These are phyloP conservation scores for Cinclus mexicanus DNA, from an alignment of 2,113 vertebrate species.

Conservation along the genomic window DNA sequence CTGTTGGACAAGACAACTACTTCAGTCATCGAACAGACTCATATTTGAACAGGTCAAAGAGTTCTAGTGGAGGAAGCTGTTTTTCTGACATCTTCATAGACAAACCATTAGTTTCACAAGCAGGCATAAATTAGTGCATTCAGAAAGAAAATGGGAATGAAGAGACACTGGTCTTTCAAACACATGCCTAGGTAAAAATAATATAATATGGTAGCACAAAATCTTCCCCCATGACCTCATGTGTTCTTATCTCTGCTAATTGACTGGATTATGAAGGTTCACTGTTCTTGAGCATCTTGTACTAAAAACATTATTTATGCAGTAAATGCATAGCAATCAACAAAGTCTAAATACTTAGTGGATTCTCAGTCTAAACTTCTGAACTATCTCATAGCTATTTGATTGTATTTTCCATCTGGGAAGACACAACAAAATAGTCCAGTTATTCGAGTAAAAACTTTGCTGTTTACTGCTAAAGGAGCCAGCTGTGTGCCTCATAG, in stretches of 20 bases:
- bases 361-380: background rate
- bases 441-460: background rate
- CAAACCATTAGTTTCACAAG: background rate
- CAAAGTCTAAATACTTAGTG: background rate
- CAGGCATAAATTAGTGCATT: background rate
- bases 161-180: background rate
- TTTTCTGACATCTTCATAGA: background rate
- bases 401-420: background rate
- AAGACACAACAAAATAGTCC: background rate
- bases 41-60: background rate
- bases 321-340: background rate
- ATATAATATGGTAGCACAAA: background rate
- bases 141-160: background rate
- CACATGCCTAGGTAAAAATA: background rate
- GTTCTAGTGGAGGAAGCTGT: background rate
- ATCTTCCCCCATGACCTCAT: background rate
- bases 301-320: background rate
- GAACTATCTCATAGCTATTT: background rate
- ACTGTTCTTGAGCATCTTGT: background rate
- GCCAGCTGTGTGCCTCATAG: background rate
- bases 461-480: background rate
- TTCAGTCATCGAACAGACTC: rapidly evolving
- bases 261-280: background rate
- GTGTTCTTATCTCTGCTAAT: background rate
- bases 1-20: background rate